Conservation (phyloP, 2,888 invertebrate species). For the Amphipyra tragopoginis region DNA sequence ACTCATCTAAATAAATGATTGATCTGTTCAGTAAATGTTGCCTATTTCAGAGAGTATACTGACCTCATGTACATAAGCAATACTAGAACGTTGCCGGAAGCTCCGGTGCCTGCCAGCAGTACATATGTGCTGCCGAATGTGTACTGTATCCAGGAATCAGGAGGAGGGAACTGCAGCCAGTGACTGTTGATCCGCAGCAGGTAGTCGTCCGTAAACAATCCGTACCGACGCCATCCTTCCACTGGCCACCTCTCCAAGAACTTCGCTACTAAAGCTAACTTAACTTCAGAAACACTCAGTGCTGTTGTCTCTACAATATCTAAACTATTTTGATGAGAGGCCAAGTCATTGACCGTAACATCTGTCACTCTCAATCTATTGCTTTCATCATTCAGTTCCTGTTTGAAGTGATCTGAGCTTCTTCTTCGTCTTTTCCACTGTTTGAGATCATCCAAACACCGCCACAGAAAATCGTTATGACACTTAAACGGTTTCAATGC, state of each 20-base stretch:
- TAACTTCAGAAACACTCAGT: slow-evolving; percentile 33
- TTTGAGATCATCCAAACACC: slow-evolving; percentile 73
- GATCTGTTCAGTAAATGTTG: background rate
- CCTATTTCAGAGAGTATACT: slow-evolving; percentile 63
- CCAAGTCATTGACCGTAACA: slow-evolving; percentile 40
- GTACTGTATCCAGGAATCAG: slow-evolving; percentile 89
- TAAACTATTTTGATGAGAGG: slow-evolving; percentile 41
- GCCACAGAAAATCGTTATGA: slow-evolving; percentile 73
- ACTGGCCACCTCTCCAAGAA: slow-evolving; percentile 83
- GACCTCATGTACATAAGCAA: slow-evolving; percentile 93
- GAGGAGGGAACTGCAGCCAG: slow-evolving; percentile 93
- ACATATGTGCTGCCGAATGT: slow-evolving; percentile 91
- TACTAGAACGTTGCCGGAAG: slow-evolving; percentile 92
- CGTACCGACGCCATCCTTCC: slow-evolving; percentile 86
- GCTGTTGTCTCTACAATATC: slow-evolving; percentile 26
- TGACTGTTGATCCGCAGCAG: slow-evolving; percentile 91
- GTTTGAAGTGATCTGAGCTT: slow-evolving; percentile 51
- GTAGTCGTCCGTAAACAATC: slow-evolving; percentile 90
- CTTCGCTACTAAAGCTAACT: slow-evolving; percentile 62
- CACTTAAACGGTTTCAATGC: slow-evolving; percentile 68
- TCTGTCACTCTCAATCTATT: slow-evolving; percentile 45
- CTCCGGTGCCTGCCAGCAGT: slow-evolving; percentile 91
- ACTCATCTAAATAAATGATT: background rate
- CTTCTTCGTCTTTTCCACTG: slow-evolving; percentile 84
- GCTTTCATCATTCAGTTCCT: slow-evolving; percentile 36